Evolutionary conservation across 2,113 vertebrate genomes (phyloP).

Genomic region (Abramis brama): DNA sequence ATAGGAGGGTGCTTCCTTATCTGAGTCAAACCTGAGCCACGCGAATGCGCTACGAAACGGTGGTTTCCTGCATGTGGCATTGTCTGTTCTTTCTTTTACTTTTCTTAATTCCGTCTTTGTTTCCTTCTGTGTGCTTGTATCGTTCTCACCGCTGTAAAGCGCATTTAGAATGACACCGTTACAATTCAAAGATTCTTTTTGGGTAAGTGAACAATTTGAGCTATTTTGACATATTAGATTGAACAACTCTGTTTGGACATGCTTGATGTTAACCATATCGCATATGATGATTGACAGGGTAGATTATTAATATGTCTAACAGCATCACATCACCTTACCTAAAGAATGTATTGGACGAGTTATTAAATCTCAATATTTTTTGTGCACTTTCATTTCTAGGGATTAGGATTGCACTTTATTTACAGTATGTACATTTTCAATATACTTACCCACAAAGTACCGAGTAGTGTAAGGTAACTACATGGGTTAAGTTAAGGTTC

Average conservation of each 20-base stretch:
- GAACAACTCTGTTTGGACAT: not conserved
- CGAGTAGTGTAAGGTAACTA: too few relatives aligned
- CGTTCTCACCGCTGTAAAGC: not conserved
- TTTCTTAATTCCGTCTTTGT: slow-evolving; percentile 17
- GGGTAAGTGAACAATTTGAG: slow-evolving; percentile 71
- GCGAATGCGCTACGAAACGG: slow-evolving; percentile 27
- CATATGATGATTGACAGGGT: not conserved
- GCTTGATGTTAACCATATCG: not conserved
- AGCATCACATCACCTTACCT: not conserved
- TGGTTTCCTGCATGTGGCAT: slow-evolving; percentile 65
- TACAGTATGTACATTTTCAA: too few relatives aligned
- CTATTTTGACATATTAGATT: not conserved
- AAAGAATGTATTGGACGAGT: too few relatives aligned
- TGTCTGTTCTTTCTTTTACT: slow-evolving; percentile 46
- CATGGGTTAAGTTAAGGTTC: too few relatives aligned
- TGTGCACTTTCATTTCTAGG: not conserved
- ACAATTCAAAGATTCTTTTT: slow-evolving; percentile 90
- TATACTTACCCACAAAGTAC: too few relatives aligned
- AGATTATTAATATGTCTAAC: not conserved
- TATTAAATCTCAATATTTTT: not conserved
- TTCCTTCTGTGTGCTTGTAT: not conserved
- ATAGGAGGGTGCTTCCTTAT: slow-evolving; percentile 71
- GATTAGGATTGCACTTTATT: not conserved
- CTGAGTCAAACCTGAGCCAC: slow-evolving; percentile 60
- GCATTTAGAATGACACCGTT: slow-evolving; percentile 76